Percentiles rank a stretch among this genome's conserved stretches.
phyloP scores from a whole-genome alignment of 2,888 invertebrate genomes.

The Leptogaster cylindrica region DNA sequence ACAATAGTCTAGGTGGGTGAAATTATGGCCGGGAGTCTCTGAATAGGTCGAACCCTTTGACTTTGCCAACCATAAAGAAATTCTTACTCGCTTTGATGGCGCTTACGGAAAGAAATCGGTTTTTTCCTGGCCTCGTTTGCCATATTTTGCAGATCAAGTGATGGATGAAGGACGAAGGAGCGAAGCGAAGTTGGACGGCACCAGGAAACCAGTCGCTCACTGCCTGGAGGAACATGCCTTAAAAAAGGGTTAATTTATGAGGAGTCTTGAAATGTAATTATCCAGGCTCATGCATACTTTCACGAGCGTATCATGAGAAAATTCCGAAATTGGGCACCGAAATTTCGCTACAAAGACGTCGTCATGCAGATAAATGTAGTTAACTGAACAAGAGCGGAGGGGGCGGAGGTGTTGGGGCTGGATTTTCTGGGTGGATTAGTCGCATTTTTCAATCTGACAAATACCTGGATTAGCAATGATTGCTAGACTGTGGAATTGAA shows the following conservation, averaged over 20 bases:
- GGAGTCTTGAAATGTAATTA: constrained; percentile 31
- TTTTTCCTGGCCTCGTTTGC: not conserved
- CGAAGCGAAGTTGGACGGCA: not conserved
- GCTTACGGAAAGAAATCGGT: not conserved
- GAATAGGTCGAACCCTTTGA: not conserved
- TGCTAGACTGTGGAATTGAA: too few relatives aligned
- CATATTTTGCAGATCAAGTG: not conserved
- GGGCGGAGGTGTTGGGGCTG: too few relatives aligned
- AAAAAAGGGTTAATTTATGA: constrained; percentile 36
- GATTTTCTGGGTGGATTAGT: too few relatives aligned
- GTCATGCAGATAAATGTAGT: not conserved
- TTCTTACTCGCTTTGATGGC: constrained; percentile 8
- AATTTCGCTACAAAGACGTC: constrained; percentile 13
- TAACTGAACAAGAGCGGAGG: not conserved
- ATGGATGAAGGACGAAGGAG: not conserved
- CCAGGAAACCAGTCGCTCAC: not conserved
- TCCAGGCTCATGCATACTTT: constrained; percentile 24
- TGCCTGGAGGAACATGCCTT: not conserved
- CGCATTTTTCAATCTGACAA: too few relatives aligned
- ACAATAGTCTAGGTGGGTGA: too few relatives aligned
- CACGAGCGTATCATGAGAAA: not conserved
- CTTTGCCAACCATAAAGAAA: not conserved
- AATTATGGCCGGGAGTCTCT: not conserved
- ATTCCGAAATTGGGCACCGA: not conserved
- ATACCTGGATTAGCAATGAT: too few relatives aligned